Percentiles rank a stretch among this genome's conserved stretches.
phyloP scores from a whole-genome alignment of 2,113 vertebrate species.

The Hemicordylus capensis region DNA sequence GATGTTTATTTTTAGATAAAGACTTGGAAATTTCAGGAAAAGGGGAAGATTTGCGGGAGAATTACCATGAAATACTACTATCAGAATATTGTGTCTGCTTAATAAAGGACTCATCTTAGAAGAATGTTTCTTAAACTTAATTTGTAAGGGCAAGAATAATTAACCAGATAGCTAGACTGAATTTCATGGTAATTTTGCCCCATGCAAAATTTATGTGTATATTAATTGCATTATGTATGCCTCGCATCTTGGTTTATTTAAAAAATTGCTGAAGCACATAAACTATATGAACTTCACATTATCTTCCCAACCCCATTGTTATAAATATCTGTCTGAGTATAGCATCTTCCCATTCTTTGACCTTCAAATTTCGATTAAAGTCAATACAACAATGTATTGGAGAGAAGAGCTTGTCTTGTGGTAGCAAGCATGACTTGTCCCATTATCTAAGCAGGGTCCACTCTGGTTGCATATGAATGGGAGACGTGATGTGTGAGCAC shows the following conservation, averaged over 20 bases:
- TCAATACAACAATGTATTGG: too few species aligned
- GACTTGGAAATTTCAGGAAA: constrained; percentile 36
- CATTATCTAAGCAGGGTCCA: too few species aligned
- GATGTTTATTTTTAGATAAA: constrained; percentile 56
- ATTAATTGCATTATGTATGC: constrained; percentile 60
- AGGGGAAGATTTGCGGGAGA: constrained; percentile 34
- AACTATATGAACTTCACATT: constrained; percentile 36
- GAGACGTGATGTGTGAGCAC: too few species aligned
- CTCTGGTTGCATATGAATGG: too few species aligned
- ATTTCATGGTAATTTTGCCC: constrained; percentile 61
- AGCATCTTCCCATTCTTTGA: neutral
- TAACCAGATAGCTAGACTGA: constrained; percentile 61
- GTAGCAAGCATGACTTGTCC: too few species aligned
- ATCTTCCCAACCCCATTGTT: neutral
- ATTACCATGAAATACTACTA: constrained; percentile 20
- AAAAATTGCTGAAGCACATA: constrained; percentile 24
- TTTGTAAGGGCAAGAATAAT: constrained; percentile 58
- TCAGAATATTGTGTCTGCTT: constrained; percentile 32
- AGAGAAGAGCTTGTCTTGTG: too few species aligned
- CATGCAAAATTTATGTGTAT: constrained; percentile 44
- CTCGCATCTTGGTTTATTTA: constrained; percentile 37
- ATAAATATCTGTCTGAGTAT: neutral
- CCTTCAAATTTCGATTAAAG: neutral
- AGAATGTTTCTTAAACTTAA: constrained; percentile 59
- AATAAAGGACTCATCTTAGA: constrained; percentile 53